phyloP scores from a whole-genome alignment of 2,797 vertebrate species.

The Platyrinchus mystaceus region DNA sequence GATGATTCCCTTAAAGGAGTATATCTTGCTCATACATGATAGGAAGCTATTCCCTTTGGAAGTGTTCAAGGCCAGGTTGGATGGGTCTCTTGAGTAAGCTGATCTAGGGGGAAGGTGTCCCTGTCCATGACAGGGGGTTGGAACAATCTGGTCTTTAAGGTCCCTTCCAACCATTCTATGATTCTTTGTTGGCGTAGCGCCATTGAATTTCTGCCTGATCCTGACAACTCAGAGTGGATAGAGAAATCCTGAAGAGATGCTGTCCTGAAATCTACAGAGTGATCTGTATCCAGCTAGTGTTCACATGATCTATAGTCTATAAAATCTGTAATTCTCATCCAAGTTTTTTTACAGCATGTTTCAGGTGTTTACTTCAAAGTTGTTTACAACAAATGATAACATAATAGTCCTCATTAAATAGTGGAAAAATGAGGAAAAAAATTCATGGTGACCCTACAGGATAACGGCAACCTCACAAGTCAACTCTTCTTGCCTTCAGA shows the following conservation, averaged over 20 bases:
- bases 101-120: no score
- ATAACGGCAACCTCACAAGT: neutral
- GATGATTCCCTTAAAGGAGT: neutral
- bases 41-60: neutral
- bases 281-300: neutral
- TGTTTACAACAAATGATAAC: neutral
- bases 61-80: neutral
- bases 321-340: neutral
- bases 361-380: neutral
- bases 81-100: neutral
- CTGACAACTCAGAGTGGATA: neutral
- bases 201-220: neutral
- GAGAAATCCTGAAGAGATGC: neutral
- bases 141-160: neutral
- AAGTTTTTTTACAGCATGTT: neutral
- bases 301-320: no score
- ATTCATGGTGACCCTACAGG: rapidly evolving
- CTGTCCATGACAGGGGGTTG: neutral
- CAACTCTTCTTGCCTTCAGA: neutral
- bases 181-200: neutral
- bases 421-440: neutral
- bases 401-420: rapidly evolving
- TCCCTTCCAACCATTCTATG: neutral
- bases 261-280: neutral
- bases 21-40: neutral